Base-by-base conservation (phyloP, 1,140 invertebrate genomes). In the Dryas iulia region DNA sequence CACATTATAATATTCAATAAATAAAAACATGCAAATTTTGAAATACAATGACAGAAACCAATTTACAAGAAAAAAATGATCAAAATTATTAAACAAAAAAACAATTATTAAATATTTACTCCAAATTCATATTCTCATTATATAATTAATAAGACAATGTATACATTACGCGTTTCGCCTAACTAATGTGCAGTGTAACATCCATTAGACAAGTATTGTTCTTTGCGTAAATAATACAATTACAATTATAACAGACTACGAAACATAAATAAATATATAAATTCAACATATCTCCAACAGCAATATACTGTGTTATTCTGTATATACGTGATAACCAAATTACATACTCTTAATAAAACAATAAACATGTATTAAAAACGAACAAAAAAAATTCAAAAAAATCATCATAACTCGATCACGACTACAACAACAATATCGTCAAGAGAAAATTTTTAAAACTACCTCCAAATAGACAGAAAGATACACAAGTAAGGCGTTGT, bases 401-500 rank as follows among this genome's bases (percentile, higher is more conserved):
- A 72, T 70, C 69, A 76, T 62, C 64, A 71, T 52, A 77, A 68
- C 31, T 69, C 62, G 67, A 82, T 66, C 70, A 81, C 69, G 69
- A 64, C 86, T 90, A 86, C 87, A 68, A 87, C 85, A 84, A 82
- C 83, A 82, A 66, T 68, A 66, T 75, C 78, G 65, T 77, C 74
- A 83, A 84, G 77, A 89, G 76, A 81, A 81, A 76, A n/a, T n/a
- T n/a, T 69, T 59, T 77, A 79, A 84, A 86, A 87, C 87, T 91
- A 89, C 82, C 83, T 82, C 72, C 78, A 82, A 81, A 82, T 76
- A 87, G 84, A 89, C 74, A 89, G 87, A 91, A 89, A 89, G 86
- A 89, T 91, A 91, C 89, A 91, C 89, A 91, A 91, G 89, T 89
- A 91, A 91, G 89, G 87, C 88, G 73, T 84, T 83, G 86, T 86